Evolutionary conservation across 2,888 invertebrate species (phyloP), one percentile per base, ranked within the genome.

Genomic region (Eupeodes latifasciatus): DNA sequence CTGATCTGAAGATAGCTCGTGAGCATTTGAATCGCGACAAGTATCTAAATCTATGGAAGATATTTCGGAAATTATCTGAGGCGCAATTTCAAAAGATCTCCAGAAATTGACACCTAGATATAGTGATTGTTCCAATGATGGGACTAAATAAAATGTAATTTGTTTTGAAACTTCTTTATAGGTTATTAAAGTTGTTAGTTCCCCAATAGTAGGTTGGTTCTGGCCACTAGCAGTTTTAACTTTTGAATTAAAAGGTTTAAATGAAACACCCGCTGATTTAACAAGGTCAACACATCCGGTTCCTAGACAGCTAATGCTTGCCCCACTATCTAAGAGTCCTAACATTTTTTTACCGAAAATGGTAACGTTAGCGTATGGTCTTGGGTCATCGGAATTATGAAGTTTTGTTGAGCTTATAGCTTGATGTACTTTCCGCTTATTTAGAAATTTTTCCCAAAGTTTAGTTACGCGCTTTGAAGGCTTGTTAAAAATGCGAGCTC

Each of bases 21-120:
- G 36, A 77, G 67, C 40, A 14, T 66, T 36, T 55, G 61, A 61
- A 61, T 61, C 61, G 61, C 36, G 36, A 14, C 12, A 61, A 34
- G 36, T 61, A 36, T 36, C 36, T 36, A 36, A 36, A 36, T 49
- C 49, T 49, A 49, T 49, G 12, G 34, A n/a, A 14, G 61, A 62
- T 5, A 64, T 27, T 27, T 66, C 49, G 10, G 77, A 57, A 57
- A 77, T 16, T 0, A 75, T 6, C 0, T 75, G 49, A 47, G 49
- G 61, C 62, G 55, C 44, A 67, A 53, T 57, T 66, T 44, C 62
- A n/a, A 44, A 62, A 10, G 62, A 62, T 44, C 11, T 75, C 75
- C 75, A 75, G 34, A 75, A 64, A 62, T 64, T 75, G 0, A 75
- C 75, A 7, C 53, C 75, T 49, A 49, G 11, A 49, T 49, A 49